These are phyloP conservation scores for Synanthedon andrenaeformis DNA, from an alignment of 2,888 invertebrate species.

Conservation along the genomic window DNA sequence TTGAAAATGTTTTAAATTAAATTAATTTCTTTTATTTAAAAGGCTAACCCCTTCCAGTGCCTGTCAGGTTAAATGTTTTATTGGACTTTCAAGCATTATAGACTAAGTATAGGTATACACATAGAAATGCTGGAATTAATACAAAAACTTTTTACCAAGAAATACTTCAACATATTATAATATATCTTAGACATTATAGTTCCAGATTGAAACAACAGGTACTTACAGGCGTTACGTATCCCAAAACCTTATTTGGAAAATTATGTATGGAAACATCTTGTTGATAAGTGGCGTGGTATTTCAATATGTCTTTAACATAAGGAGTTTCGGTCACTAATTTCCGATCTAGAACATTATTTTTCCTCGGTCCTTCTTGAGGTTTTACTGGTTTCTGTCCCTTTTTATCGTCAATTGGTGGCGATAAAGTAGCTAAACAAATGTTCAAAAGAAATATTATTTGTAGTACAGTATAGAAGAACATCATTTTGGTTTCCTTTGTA, in stretches of 20 bases:
- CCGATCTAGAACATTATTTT: conserved; percentile 76
- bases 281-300: conserved; percentile 81
- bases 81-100: too few relatives aligned
- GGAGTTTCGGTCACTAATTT: conserved; percentile 77
- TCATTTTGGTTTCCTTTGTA: conserved; percentile 26
- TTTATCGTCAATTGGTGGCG: conserved; percentile 51
- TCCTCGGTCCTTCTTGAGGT: conserved; percentile 69
- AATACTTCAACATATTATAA: too few relatives aligned
- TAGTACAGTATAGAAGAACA: conserved; percentile 36
- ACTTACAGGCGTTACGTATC: conserved; percentile 88
- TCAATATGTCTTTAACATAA: conserved; percentile 78
- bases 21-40: too few relatives aligned
- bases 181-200: too few relatives aligned
- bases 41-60: too few relatives aligned
- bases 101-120: too few relatives aligned
- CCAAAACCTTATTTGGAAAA: conserved; percentile 82
- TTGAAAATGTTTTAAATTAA: too few relatives aligned
- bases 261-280: conserved; percentile 74
- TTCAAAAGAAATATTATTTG: conserved; percentile 43
- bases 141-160: too few relatives aligned
- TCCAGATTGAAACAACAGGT: not conserved
- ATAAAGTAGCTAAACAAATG: conserved; percentile 54
- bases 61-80: too few relatives aligned
- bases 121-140: too few relatives aligned
- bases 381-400: conserved; percentile 57